Conservation (phyloP, 1,140 invertebrate genomes). For the Nephotettix cincticeps region DNA sequence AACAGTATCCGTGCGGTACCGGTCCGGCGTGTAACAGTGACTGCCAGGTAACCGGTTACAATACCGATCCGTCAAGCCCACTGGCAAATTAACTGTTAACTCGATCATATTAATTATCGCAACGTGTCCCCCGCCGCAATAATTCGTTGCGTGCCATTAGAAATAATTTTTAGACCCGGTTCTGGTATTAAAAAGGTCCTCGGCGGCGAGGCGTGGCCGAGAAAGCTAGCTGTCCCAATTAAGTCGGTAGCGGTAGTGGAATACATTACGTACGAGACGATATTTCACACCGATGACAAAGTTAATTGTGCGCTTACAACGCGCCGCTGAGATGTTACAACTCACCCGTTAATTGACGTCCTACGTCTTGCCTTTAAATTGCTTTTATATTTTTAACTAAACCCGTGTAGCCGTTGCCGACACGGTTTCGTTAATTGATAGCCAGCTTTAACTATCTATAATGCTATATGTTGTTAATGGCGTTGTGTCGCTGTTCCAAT, state of each 20-base stretch:
- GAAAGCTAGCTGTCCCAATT: slow-evolving; percentile 23
- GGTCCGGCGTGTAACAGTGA: too few species aligned
- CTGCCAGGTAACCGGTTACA: too few species aligned
- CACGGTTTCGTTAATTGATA: neutral
- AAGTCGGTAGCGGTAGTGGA: slow-evolving; percentile 19
- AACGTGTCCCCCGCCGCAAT: slow-evolving; percentile 20
- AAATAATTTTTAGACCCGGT: slow-evolving; percentile 23
- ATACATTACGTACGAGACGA: slow-evolving; percentile 18
- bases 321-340: slow-evolving; percentile 16
- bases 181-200: too few species aligned
- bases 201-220: neutral
- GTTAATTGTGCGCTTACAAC: slow-evolving; percentile 19
- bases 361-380: neutral
- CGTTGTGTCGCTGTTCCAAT: slow-evolving; percentile 3
- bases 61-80: too few species aligned
- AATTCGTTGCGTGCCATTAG: slow-evolving; percentile 23
- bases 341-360: slow-evolving; percentile 11
- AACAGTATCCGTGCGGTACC: too few species aligned
- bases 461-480: neutral
- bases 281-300: slow-evolving; percentile 25
- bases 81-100: neutral
- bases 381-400: slow-evolving; percentile 18
- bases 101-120: slow-evolving; percentile 18
- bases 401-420: neutral
- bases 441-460: neutral